Evolutionary conservation across 1,140 invertebrate genomes (phyloP).

Genomic region (Manduca sexta): DNA sequence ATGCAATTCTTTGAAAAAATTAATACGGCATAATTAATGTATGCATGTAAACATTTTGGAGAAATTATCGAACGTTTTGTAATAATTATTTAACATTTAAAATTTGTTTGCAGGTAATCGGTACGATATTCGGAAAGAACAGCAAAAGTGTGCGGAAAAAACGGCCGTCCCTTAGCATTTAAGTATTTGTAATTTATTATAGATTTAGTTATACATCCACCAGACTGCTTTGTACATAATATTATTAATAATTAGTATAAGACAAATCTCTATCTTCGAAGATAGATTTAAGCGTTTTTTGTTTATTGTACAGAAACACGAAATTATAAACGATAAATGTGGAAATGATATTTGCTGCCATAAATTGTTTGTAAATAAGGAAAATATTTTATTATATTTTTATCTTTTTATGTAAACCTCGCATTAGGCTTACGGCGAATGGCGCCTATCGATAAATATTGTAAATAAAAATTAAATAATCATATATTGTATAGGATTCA

Average conservation of each 20-base stretch:
- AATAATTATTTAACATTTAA: not conserved
- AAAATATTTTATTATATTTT: not conserved
- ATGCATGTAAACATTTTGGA: too few relatives aligned
- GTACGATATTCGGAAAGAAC: conserved; percentile 85
- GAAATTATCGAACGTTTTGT: not conserved
- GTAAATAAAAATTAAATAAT: conserved; percentile 34
- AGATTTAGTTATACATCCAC: conserved; percentile 12
- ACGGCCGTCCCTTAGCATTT: conserved; percentile 82
- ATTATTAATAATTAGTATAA: conserved; percentile 6
- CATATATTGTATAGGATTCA: too few relatives aligned
- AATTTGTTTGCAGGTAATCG: conserved; percentile 74
- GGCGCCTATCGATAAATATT: conserved; percentile 15
- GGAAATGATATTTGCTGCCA: too few relatives aligned
- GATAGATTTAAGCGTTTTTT: conserved; percentile 2
- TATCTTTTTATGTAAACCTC: conserved; percentile 27
- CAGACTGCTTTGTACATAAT: conserved; percentile 32
- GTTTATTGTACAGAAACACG: too few relatives aligned
- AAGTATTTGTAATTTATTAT: conserved; percentile 33
- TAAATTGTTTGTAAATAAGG: too few relatives aligned
- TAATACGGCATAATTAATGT: too few relatives aligned
- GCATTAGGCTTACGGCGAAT: conserved; percentile 28
- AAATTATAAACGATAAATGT: too few relatives aligned
- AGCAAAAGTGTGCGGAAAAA: conserved; percentile 83
- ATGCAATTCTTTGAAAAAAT: too few relatives aligned
- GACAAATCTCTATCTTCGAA: conserved; percentile 2